Evolutionary conservation across 1,140 invertebrate genomes (phyloP), one percentile per base, ranked within the genome.

Genomic region (Cotesia chilonis): DNA sequence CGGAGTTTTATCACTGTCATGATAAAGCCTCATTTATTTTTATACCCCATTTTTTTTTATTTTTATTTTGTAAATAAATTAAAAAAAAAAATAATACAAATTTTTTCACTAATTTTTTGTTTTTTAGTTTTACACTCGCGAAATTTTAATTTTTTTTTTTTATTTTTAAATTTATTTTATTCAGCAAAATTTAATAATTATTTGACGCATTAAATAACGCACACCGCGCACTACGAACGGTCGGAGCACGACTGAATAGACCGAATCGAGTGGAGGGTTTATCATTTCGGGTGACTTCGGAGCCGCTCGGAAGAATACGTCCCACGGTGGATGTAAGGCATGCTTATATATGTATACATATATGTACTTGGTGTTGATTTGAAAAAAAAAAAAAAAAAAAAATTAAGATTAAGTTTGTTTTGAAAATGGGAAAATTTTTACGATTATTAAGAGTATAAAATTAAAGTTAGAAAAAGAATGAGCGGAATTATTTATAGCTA

Each of bases 171-270:
- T 2, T 28, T 28, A 28, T 28, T 28, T 28, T 28, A 28, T 1
- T 2, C 28, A 28, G 28, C 28, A 28, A 28, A 28, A 28, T 70
- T 63, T 65, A 68, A 70, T 52, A 74, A 69, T 28, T 1, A 28
- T 28, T 47, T 6, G 41, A 10, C 6, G 41, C 10, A 47, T 2
- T 6, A 47, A 47, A 1, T 69, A 72, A 74, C 75, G 55, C 7
- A 55, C 80, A 79, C 79, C 72, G 74, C 78, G 68, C 76, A 70
- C 80, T 59, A 65, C 73, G 47, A 74, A 78, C 81, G 80, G 76
- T 83, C 82, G 81, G 77, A 80, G 80, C 80, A 80, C 77, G 77
- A 84, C 83, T 84, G 80, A 79, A 81, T 82, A 75, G 78, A 78
- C 28, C 28, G 52, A 65, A 74, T 70, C 72, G 79, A 76, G 76